These are phyloP conservation scores for Grapholita molesta DNA, from an alignment of 1,140 invertebrate genomes.

Conservation along the genomic window DNA sequence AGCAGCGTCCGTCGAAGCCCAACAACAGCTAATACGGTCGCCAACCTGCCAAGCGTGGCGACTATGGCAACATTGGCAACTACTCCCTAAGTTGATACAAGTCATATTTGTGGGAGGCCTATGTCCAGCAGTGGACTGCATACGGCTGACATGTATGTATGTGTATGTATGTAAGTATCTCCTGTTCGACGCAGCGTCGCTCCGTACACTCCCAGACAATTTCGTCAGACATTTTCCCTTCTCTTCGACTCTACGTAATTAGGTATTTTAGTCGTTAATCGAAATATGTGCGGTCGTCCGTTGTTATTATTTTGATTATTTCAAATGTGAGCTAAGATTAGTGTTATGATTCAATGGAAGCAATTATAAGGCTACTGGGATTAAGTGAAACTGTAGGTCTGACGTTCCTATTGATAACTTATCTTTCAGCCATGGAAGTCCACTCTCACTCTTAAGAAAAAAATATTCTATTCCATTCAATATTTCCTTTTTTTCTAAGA, in stretches of 20 bases:
- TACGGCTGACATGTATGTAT: too few relatives aligned
- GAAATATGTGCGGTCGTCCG: conserved; percentile 14
- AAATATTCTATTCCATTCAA: too few relatives aligned
- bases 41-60: too few relatives aligned
- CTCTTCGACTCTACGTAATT: conserved; percentile 10
- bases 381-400: background rate
- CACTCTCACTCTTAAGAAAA: too few relatives aligned
- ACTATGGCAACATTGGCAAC: too few relatives aligned
- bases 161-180: too few relatives aligned
- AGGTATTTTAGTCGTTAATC: conserved; percentile 15
- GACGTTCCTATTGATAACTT: background rate
- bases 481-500: too few relatives aligned
- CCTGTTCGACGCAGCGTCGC: background rate
- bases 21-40: too few relatives aligned
- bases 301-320: conserved; percentile 14
- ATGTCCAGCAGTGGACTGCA: too few relatives aligned
- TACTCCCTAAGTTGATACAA: too few relatives aligned
- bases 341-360: background rate
- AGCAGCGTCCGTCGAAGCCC: too few relatives aligned
- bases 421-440: background rate
- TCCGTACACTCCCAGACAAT: background rate
- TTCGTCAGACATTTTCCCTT: conserved; percentile 10
- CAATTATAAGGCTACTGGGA: background rate
- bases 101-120: too few relatives aligned
- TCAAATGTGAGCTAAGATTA: background rate